Evolutionary conservation across 1,140 invertebrate species (phyloP).

Genomic region (Nasonia longicornis): DNA sequence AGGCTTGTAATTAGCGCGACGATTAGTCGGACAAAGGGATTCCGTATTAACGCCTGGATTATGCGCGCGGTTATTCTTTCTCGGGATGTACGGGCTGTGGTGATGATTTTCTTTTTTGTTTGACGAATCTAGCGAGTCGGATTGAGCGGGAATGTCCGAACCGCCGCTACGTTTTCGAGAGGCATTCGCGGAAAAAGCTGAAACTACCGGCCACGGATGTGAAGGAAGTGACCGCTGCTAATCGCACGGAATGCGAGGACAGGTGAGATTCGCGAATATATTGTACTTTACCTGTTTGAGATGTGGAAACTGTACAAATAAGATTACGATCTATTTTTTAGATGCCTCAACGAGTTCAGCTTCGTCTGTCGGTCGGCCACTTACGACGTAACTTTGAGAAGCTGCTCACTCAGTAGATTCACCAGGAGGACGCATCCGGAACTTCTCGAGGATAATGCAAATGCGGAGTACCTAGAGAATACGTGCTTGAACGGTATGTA

Average conservation of each 20-base stretch:
- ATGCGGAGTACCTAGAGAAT: conserved; percentile 91
- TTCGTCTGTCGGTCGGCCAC: conserved; percentile 89
- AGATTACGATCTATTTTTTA: conserved; percentile 51
- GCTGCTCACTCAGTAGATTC: conserved; percentile 83
- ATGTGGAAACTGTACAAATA: not conserved
- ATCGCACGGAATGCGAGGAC: conserved; percentile 90
- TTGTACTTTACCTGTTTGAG: not conserved
- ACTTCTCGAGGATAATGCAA: conserved; percentile 84
- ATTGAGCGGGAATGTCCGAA: conserved; percentile 89
- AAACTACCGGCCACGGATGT: conserved; percentile 82
- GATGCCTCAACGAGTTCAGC: conserved; percentile 88
- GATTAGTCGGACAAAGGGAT: conserved; percentile 20
- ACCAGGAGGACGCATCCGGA: conserved; percentile 88
- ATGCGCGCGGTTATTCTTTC: not conserved
- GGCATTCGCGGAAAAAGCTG: conserved; percentile 85
- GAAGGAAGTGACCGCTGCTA: conserved; percentile 83
- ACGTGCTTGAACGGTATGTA: conserved; percentile 85
- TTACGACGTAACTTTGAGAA: conserved; percentile 80
- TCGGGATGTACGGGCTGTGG: too few relatives aligned
- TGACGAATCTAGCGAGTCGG: conserved; percentile 77
- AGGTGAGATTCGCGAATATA: conserved; percentile 65
- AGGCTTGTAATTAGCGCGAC: conserved; percentile 14
- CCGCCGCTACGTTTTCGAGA: conserved; percentile 87
- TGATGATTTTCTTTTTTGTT: not conserved
- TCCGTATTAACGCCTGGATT: not conserved